Conservation (phyloP, 2,888 invertebrate species). For the Archips crataeganus region DNA sequence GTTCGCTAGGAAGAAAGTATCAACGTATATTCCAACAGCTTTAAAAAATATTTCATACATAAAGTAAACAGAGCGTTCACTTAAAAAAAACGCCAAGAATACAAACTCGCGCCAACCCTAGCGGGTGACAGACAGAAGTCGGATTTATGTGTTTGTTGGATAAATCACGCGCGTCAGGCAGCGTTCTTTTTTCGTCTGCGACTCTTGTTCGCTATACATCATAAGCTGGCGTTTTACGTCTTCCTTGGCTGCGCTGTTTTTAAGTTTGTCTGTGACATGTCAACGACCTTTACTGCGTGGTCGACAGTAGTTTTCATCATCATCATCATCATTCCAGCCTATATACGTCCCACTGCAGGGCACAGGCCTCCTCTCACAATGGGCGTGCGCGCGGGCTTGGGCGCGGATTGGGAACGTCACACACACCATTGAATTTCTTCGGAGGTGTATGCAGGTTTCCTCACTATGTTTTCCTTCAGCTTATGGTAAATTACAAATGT, state of each 20-base stretch:
- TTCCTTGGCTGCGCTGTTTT: constrained; percentile 63
- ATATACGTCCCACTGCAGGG: too few relatives aligned
- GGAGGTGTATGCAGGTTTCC: too few relatives aligned
- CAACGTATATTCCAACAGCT: neutral
- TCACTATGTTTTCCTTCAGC: too few relatives aligned
- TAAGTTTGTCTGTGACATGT: constrained; percentile 37
- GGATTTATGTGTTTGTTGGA: constrained; percentile 86
- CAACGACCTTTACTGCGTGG: constrained; percentile 17
- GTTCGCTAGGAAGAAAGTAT: neutral
- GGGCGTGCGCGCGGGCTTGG: too few relatives aligned
- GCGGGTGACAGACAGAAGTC: constrained; percentile 80
- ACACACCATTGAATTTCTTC: too few relatives aligned
- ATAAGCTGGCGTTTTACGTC: constrained; percentile 69
- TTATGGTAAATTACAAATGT: too few relatives aligned
- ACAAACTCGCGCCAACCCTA: constrained; percentile 43
- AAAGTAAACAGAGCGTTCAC: neutral
- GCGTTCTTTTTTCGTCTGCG: constrained; percentile 73
- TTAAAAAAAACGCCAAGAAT: constrained; percentile 4
- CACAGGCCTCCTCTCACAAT: too few relatives aligned
- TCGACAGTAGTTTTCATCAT: too few relatives aligned
- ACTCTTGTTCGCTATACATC: constrained; percentile 69
- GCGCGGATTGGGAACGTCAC: too few relatives aligned
- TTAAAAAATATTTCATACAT: neutral
- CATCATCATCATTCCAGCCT: too few relatives aligned
- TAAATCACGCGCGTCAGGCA: constrained; percentile 79